These are phyloP conservation scores for Euzetes globulus DNA, from an alignment of 2,888 invertebrate genomes.

Conservation along the genomic window DNA sequence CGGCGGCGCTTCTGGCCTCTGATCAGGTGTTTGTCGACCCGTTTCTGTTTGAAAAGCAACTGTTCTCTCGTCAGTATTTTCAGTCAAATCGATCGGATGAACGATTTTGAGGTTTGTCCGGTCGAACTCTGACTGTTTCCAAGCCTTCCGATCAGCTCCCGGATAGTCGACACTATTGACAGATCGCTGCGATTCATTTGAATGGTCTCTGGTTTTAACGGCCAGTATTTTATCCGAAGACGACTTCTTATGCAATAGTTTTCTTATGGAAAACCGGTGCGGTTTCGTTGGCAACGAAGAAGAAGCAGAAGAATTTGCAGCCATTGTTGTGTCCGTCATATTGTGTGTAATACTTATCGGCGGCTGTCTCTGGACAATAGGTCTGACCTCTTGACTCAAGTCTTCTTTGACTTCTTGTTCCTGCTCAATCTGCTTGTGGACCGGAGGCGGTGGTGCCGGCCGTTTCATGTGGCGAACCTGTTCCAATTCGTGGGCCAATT, in stretches of 20 bases:
- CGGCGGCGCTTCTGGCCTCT: neutral
- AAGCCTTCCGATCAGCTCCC: constrained; percentile 3
- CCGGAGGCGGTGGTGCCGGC: constrained; percentile 23
- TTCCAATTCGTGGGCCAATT: constrained; percentile 33
- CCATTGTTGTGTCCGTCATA: neutral
- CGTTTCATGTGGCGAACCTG: constrained; percentile 7
- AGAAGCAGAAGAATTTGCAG: neutral
- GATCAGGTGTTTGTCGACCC: neutral
- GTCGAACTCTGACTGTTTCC: constrained; percentile 34
- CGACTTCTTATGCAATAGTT: constrained; percentile 3
- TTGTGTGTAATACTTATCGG: neutral
- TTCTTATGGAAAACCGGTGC: neutral
- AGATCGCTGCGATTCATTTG: neutral
- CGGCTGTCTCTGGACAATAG: neutral
- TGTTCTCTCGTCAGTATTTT: neutral
- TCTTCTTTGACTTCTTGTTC: neutral
- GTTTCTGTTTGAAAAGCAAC: neutral
- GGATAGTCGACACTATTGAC: too few relatives aligned
- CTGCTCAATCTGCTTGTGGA: neutral
- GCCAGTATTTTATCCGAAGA: neutral
- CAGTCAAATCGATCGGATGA: constrained; percentile 9
- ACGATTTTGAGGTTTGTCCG: neutral
- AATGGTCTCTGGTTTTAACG: neutral
- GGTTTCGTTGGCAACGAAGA: neutral
- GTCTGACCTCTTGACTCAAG: neutral